phyloP scores from a whole-genome alignment of 2,888 invertebrate genomes.

The Polietes domitor region DNA sequence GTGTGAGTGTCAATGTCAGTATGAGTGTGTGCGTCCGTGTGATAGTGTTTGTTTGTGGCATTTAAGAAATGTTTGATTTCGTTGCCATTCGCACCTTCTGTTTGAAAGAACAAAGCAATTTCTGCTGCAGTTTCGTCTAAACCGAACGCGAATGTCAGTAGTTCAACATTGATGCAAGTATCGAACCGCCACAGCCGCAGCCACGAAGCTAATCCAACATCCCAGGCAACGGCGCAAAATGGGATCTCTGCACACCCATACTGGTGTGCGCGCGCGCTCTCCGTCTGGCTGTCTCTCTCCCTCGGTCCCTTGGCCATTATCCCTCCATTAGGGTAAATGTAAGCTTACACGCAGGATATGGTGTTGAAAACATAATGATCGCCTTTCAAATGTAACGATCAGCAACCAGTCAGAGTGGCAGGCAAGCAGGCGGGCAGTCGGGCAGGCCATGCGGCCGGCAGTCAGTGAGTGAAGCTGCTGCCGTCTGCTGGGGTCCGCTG shows the following conservation, averaged over 20 bases:
- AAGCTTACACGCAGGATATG: conserved; percentile 67
- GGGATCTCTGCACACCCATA: not conserved
- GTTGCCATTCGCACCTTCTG: conserved; percentile 62
- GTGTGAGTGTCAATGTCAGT: conserved; percentile 3
- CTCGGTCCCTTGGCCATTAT: not conserved
- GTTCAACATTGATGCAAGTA: conserved; percentile 63
- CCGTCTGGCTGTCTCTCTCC: not conserved
- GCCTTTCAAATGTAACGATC: conserved; percentile 70
- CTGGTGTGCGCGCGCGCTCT: not conserved
- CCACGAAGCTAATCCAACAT: conserved; percentile 23
- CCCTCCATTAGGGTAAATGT: conserved; percentile 31
- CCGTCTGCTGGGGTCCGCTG: not conserved
- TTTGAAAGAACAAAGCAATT: conserved; percentile 47
- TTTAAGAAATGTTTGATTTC: conserved; percentile 47
- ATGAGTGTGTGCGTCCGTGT: not conserved
- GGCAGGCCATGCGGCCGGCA: not conserved
- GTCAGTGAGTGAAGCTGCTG: not conserved
- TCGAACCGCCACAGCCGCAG: not conserved
- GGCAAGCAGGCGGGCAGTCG: not conserved
- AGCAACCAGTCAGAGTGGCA: conserved; percentile 54
- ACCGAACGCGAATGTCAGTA: conserved; percentile 67
- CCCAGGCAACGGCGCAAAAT: not conserved
- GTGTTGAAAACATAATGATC: conserved; percentile 72
- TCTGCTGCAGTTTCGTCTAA: conserved; percentile 40
- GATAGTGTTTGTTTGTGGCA: conserved; percentile 27